Conservation (phyloP, 1,140 invertebrate species). For the Lerema accius region DNA sequence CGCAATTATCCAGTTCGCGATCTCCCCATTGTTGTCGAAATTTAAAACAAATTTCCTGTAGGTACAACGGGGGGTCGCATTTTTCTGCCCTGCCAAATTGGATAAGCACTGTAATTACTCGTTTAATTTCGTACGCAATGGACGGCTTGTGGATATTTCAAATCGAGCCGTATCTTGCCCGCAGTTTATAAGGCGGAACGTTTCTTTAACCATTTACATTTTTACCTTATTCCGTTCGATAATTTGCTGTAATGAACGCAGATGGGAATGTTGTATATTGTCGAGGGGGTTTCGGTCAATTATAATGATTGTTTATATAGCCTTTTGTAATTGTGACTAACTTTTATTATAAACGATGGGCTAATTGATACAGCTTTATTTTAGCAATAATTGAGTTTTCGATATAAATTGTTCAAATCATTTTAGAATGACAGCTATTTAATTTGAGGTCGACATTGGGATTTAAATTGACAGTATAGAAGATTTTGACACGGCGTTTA, state of each 20-base stretch:
- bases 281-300: background rate
- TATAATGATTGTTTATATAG: background rate
- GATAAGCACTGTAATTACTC: conserved; percentile 79
- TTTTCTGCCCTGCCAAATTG: conserved; percentile 78
- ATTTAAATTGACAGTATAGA: too few species aligned
- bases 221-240: conserved; percentile 39
- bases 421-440: too few species aligned
- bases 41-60: conserved; percentile 81
- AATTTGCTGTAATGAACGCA: conserved; percentile 30
- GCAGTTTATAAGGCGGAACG: conserved; percentile 63
- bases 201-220: conserved; percentile 54
- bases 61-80: conserved; percentile 68
- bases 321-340: background rate
- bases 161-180: conserved; percentile 49
- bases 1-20: conserved; percentile 70
- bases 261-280: conserved; percentile 13
- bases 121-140: conserved; percentile 63
- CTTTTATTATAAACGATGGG: too few species aligned
- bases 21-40: conserved; percentile 81
- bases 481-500: too few species aligned
- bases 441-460: too few species aligned
- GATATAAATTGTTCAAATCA: too few species aligned
- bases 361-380: too few species aligned
- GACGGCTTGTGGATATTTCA: conserved; percentile 64
- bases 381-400: too few species aligned